Evolutionary conservation across 1,140 invertebrate species (phyloP), one percentile per base, ranked within the genome.

Genomic region (Orussus abietinus): DNA sequence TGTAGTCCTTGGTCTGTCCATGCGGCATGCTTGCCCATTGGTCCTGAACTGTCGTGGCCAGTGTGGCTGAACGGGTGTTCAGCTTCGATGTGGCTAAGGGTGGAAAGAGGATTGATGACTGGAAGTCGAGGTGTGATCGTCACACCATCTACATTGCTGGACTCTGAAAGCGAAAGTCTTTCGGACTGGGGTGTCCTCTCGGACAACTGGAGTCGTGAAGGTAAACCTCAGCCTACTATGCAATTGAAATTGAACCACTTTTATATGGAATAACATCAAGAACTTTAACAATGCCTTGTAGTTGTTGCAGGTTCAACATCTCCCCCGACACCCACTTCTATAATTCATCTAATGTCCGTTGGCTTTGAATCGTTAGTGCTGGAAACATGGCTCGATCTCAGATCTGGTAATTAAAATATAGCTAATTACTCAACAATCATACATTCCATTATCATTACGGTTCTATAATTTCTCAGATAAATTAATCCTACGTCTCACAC

Each of bases 51-150:
- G 38, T 68, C 65, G 36, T 80, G 74, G 81, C 74, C 77, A 12
- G 71, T 81, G 25, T 82, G 81, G 80, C 55, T 76, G 22, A 74
- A 78, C 12, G 81, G 82, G 5, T 82, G 80, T 53, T 78, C 80
- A 4, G 62, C 75, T 11, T 72, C 80, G 25, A 57, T 77, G 62
- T 76, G 75, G 77, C 46, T 78, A 46, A 51, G 76, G 57, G 55
- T 77, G 2, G 72, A 75, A 50, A 57, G 69, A 57, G 59, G 64
- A 18, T 38, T 50, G 3, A 38, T 38, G 10, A 45, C 39, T n/a
- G 45, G 36, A 10, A 39, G 38, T 7, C 53, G 66, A 42, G 46
- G 45, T 9, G 46, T 55, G 4, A 40, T 49, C 5, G 45, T 37
- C 3, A 51, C 51, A 7, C 44, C 56, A 0, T 51, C 50, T 21